These are phyloP conservation scores for Gymnothorax reevesii DNA, from an alignment of 2,797 vertebrate species.

Conservation along the genomic window DNA sequence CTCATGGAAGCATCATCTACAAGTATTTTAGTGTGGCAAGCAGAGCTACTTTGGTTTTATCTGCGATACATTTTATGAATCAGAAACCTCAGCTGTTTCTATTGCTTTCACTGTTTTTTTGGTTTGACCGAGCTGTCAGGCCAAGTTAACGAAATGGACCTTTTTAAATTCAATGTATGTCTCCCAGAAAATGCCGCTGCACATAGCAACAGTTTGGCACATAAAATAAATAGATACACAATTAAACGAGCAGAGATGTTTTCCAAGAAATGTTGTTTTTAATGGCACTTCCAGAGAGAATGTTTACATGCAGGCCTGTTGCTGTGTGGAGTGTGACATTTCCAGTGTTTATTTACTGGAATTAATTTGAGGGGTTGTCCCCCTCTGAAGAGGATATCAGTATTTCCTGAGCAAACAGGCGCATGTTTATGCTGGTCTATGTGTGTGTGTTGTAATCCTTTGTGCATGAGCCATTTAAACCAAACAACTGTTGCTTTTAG, in stretches of 20 bases:
- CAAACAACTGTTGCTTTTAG: not conserved
- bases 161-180: not conserved
- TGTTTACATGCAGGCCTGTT: slow-evolving; percentile 65
- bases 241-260: slow-evolving; percentile 59
- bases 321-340: not conserved
- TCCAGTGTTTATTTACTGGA: not conserved
- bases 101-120: not conserved
- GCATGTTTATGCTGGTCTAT: not conserved
- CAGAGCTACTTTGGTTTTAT: not conserved
- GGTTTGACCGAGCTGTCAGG: slow-evolving; percentile 28
- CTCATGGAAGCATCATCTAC: not conserved
- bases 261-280: slow-evolving; percentile 49
- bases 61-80: not conserved
- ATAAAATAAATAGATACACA: slow-evolving; percentile 74
- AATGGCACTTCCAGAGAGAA: slow-evolving; percentile 55
- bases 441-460: not conserved
- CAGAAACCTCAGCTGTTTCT: not conserved
- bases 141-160: slow-evolving; percentile 20
- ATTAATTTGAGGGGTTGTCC: not conserved
- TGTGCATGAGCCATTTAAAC: not conserved
- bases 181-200: not conserved
- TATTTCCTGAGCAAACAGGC: not conserved
- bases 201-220: slow-evolving; percentile 44
- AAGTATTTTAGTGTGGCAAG: not conserved
- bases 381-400: not conserved